Evolutionary conservation across 1,140 invertebrate genomes (phyloP), one percentile per base, ranked within the genome.

Genomic region (Battus philenor): DNA sequence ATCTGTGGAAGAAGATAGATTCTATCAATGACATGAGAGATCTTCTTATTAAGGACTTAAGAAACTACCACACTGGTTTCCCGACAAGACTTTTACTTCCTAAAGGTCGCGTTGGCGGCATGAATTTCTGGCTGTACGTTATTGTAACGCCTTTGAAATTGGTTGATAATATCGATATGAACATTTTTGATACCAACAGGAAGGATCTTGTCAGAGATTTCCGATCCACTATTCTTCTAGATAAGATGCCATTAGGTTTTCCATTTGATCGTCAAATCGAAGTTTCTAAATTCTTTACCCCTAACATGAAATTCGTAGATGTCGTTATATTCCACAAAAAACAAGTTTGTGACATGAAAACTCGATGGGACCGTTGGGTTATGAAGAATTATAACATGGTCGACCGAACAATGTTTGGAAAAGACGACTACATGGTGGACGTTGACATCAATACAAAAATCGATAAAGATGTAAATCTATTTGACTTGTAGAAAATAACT

Each of bases 211-310:
- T 62, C 4, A 50, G 54, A 7, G 70, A 74, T 50, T 81, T 70
- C 41, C 72, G 81, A 47, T 82, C 72, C 9, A 76, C 75, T 30
- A 69, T 74, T 6, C 56, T 81, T 24, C 33, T 87, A 1, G 90
- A 92, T 54, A 87, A 83, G 26, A 87, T 86, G 57, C 87, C 91
- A 27, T 85, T 92, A 60, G 91, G 90, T 18, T 93, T 87, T 80
- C 92, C 92, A 32, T 88, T 93, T 56, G 91, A 94, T 60, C 88
- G 91, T 52, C 75, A 78, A 2, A 86, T 91, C 32, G 78, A 89
- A 2, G 54, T 86, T 17, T 49, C 69, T 9, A 68, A 76, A 47
- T 88, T 89, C 68, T 72, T 80, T 9, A 69, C 82, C 2, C 82
- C 87, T 0, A 91, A 92, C 65, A 89, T 90, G 74, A 78, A 86